Evolutionary conservation across 2,888 invertebrate species (phyloP), one percentile per base, ranked within the genome.

Genomic region (Lepeophtheirus nordmannii): DNA sequence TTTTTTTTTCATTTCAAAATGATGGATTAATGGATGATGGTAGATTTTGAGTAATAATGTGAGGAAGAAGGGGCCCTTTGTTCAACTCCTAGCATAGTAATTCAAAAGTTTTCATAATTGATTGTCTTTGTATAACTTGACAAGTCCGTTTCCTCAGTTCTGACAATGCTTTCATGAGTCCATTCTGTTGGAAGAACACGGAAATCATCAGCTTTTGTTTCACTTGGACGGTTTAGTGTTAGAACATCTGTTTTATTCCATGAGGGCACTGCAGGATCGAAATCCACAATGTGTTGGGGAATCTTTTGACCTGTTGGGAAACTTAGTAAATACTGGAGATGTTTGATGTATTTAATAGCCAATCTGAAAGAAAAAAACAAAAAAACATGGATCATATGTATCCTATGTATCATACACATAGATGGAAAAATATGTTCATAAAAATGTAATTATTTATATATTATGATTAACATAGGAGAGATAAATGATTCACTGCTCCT

Each of bases 271-370:
- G 62, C 41, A 12, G 62, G 40, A 62, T 62, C 62, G 41, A 62
- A 62, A 10, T 62, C 62, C 1, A 62, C 62, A 17, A 62, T 62
- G 17, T 62, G 62, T 9, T 37, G 41, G 11, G 62, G 62, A 20
- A 62, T 62, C 62, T 62, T 62, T 41, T 62, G 62, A 41, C 41
- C 20, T 11, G n/a, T 11, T 23, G 62, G 62, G 39, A 40, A 62
- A 23, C 62, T 62, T 37, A 62, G 62, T 40, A 62, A 62, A 40
- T 62, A 62, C 41, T 62, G 62, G n/a, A 62, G 41, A 40, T 62
- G 62, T 8, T 62, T 62, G 17, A 62, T 62, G 8, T 62, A 62
- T 8, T 62, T 62, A 20, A 62, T 62, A 2, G 62, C 62, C 62
- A 62, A 14, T 41, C 62, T 62, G 39, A 40, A 62, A 62, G 39